These are phyloP conservation scores for Tachuris rubrigastra DNA, from an alignment of 2,113 vertebrate species.

Conservation along the genomic window DNA sequence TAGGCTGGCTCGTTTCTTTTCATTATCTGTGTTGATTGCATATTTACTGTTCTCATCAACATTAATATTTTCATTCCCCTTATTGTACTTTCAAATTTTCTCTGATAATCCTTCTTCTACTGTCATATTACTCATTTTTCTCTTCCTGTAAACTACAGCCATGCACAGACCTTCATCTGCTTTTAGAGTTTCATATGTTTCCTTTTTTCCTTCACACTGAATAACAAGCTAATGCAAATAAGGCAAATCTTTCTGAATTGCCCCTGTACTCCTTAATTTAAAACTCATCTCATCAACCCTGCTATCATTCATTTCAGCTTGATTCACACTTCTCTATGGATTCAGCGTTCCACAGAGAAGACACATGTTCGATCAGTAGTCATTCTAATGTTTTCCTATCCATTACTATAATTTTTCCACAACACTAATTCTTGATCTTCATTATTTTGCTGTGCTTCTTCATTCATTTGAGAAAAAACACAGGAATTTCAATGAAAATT, in stretches of 20 bases:
- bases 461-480: neutral
- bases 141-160: neutral
- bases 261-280: neutral
- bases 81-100: constrained; percentile 39
- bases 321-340: neutral
- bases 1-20: neutral
- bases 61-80: constrained; percentile 22
- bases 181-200: neutral
- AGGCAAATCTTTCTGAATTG: neutral
- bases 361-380: neutral
- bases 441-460: neutral
- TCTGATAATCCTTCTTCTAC: neutral
- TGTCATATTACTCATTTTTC: neutral
- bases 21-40: neutral
- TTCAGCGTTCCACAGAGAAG: neutral
- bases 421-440: neutral
- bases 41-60: constrained; percentile 9
- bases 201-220: neutral
- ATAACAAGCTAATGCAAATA: neutral
- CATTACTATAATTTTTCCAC: neutral
- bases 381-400: neutral
- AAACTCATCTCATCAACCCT: neutral
- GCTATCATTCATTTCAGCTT: neutral
- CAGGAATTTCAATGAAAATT: neutral
- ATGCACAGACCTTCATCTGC: neutral